phyloP scores from a whole-genome alignment of 1,140 invertebrate species.

The Caenorhabditis tropicalis region DNA sequence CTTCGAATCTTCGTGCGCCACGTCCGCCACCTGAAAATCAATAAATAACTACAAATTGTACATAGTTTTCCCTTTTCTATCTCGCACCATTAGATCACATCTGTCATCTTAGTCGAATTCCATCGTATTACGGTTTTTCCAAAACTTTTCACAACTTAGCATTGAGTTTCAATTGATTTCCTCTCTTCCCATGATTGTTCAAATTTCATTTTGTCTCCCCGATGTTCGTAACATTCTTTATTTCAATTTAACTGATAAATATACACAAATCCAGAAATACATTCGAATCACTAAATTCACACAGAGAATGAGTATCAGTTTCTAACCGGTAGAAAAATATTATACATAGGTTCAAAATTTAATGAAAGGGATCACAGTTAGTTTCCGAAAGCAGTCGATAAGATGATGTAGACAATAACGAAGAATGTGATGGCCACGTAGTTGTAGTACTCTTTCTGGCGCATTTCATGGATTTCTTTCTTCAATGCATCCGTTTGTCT shows the following conservation, averaged over 20 bases:
- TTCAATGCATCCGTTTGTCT: background rate
- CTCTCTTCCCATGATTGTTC: background rate
- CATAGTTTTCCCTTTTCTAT: background rate
- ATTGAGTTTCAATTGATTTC: background rate
- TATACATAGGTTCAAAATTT: background rate
- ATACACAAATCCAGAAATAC: no score
- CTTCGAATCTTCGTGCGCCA: background rate
- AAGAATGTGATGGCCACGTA: slow-evolving; percentile 1
- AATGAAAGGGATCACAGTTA: background rate
- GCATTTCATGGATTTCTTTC: background rate
- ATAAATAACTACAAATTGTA: no score
- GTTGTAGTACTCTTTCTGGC: slow-evolving; percentile 16
- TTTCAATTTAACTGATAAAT: no score
- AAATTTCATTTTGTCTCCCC: no score
- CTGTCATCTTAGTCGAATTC: background rate
- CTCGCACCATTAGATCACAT: background rate
- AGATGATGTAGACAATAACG: slow-evolving; percentile 14
- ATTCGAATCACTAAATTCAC: no score
- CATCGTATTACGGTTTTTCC: background rate
- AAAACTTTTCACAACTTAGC: background rate
- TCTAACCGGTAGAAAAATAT: background rate
- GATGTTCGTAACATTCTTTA: no score
- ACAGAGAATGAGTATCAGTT: background rate
- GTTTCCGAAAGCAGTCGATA: background rate
- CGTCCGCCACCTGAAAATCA: background rate